These are phyloP conservation scores for Fragum sueziense DNA, from an alignment of 2,888 invertebrate species.

Conservation along the genomic window DNA sequence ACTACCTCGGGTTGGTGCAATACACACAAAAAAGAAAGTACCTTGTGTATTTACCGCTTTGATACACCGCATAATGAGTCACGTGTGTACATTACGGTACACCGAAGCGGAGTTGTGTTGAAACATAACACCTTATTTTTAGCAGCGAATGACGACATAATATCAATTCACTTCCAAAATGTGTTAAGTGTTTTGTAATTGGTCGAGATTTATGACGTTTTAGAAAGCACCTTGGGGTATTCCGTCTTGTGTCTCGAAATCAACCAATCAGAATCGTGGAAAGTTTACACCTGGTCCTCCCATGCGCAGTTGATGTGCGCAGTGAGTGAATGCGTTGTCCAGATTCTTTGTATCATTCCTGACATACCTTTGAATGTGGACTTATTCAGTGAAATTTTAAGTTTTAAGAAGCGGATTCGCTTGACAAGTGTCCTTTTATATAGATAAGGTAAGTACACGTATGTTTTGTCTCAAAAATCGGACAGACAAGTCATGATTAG, in stretches of 20 bases:
- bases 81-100: conserved; percentile 33
- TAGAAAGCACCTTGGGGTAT: too few relatives aligned
- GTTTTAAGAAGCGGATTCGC: conserved; percentile 53
- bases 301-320: conserved; percentile 80
- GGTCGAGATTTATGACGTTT: too few relatives aligned
- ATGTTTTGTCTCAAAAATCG: conserved; percentile 46
- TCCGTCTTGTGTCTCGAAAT: conserved; percentile 37
- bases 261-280: conserved; percentile 50
- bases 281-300: conserved; percentile 67
- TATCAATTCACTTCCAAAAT: too few relatives aligned
- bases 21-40: conserved; percentile 6
- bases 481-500: conserved; percentile 57
- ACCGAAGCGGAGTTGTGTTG: conserved; percentile 49
- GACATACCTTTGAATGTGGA: conserved; percentile 90
- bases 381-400: conserved; percentile 68
- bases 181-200: too few relatives aligned
- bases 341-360: conserved; percentile 99
- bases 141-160: conserved; percentile 60
- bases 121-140: conserved; percentile 59
- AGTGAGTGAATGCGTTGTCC: conserved; percentile 89
- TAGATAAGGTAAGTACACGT: conserved; percentile 85
- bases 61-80: conserved; percentile 25
- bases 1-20: not conserved
- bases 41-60: conserved; percentile 14
- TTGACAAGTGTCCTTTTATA: conserved; percentile 85